Base-by-base conservation (phyloP, 2,888 invertebrate species). In the Chesias legatella region DNA sequence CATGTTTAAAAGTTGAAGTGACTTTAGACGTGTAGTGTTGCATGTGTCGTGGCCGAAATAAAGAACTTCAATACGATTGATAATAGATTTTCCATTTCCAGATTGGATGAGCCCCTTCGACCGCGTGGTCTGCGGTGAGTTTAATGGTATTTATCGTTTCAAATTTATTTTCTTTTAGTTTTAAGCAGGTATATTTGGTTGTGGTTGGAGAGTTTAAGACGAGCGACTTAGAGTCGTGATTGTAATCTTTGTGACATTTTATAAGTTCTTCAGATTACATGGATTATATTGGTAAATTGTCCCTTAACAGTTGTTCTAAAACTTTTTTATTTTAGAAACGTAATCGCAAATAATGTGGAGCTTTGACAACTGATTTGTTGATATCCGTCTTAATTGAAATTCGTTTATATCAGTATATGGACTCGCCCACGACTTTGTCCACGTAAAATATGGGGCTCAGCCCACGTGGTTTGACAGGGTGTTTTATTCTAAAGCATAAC, bases 91-190 rank as follows among this genome's bases (percentile, higher is more conserved):
- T 89, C 88, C 83, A 88, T 90, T 94, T 93, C 81, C 93, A 96
- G 95, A 96, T 91, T 96, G 95, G 95, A 96, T 96, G 95, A 95
- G 94, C 90, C 95, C 95, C 78, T 96, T 95, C 90, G 95, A 96
- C 91, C 92, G 95, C 89, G 95, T 96, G 90, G 95, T 96, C 89
- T 96, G 95, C 91, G 95, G 95, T 93, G 94, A 95, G 94, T 95
- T 94, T 82, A 93, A 92, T 92, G 93, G 93, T 94, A 92, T 91
- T 93, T 92, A 91, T 88, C 85, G 84, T 89, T 90, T 90, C 82
- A 83, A 81, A 79, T 89, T 89, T 89, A 83, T 89, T 89, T 88
- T 89, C 77, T 88, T 89, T 89, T 85, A 83, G 76, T 83, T 85
- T 71, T 83, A 86, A 86, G 79, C 48, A 37, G 48, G 55, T 75